These are phyloP conservation scores for Eilema depressum DNA, from an alignment of 2,888 invertebrate genomes.

Conservation along the genomic window DNA sequence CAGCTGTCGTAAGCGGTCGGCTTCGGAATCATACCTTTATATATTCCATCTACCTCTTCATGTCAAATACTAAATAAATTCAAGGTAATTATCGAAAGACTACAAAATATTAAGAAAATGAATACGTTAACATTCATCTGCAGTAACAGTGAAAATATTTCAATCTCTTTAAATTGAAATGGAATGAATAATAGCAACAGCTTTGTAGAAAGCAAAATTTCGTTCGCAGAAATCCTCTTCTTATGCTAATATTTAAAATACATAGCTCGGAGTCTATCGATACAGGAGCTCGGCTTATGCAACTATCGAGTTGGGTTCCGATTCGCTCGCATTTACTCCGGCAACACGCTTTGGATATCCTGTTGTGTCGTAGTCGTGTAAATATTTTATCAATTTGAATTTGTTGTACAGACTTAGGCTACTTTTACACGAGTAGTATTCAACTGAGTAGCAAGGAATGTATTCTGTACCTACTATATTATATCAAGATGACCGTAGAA, in stretches of 20 bases:
- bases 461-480: not conserved
- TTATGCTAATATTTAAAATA: constrained; percentile 54
- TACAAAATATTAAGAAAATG: not conserved
- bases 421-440: not conserved
- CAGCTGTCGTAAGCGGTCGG: no score
- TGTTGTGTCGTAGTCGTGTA: constrained; percentile 28
- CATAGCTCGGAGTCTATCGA: constrained; percentile 43
- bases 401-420: constrained; percentile 4
- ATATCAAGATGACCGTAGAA: not conserved
- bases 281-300: constrained; percentile 44
- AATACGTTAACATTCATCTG: not conserved
- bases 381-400: constrained; percentile 39
- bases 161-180: constrained; percentile 39
- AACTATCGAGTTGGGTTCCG: constrained; percentile 38
- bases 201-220: constrained; percentile 45
- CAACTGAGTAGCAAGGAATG: not conserved
- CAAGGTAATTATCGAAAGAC: not conserved
- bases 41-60: not conserved
- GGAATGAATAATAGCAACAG: constrained; percentile 45
- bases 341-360: constrained; percentile 34
- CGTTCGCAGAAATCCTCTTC: constrained; percentile 47
- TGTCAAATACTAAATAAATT: not conserved
- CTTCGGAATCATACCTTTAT: no score
- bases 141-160: constrained; percentile 15
- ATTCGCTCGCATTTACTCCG: constrained; percentile 31